Evolutionary conservation across 2,113 vertebrate genomes (phyloP), one percentile per base, ranked within the genome.

Genomic region (Nesogale talazaci): DNA sequence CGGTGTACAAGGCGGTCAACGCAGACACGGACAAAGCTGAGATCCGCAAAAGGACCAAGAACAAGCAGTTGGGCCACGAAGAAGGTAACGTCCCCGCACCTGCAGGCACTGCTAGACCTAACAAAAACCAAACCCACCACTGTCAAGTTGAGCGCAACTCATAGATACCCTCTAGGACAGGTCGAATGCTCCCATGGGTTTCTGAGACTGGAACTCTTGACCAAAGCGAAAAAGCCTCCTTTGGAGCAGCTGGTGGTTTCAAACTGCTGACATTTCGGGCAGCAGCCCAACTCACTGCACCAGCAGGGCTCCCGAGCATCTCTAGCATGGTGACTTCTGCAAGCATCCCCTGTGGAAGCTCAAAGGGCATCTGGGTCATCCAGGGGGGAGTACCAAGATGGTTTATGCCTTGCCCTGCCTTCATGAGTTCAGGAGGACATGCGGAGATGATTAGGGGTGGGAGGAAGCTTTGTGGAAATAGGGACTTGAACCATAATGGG

Each of bases 1-100:
- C 99, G 0, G 99, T 99, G 57, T 99, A 99, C 83, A 99, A 99
- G 59, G 99, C 99, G 0, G 99, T 99, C 90, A 99, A 99, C 88
- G 98, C 97, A 1, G 99, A 99, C 98, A 99, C 99, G 0, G 99
- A 99, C 98, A 99, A 99, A 97, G 98, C 98, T 10, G 99, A 99
- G 97, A 98, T 98, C 86, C 98, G 99, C 96, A 99, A 99, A 98
- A 98, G 98, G 93, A 99, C 99, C 61, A 99, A 99, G 98, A 99
- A 99, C 97, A 99, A 99, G 97, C 99, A 99, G 92, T 99, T 99
- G 59, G 99, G 99, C 95, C 99, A 99, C 1, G 99, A 99, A 96
- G 99, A 99, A 98, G 99, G 99, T 99, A 97, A 98, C 80, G n/a
- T 36, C 61, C 80, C 2, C 0, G 2, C 16, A 40, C 25, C 90